phyloP scores from a whole-genome alignment of 2,888 invertebrate genomes.

The Rugalucina vietnamica region DNA sequence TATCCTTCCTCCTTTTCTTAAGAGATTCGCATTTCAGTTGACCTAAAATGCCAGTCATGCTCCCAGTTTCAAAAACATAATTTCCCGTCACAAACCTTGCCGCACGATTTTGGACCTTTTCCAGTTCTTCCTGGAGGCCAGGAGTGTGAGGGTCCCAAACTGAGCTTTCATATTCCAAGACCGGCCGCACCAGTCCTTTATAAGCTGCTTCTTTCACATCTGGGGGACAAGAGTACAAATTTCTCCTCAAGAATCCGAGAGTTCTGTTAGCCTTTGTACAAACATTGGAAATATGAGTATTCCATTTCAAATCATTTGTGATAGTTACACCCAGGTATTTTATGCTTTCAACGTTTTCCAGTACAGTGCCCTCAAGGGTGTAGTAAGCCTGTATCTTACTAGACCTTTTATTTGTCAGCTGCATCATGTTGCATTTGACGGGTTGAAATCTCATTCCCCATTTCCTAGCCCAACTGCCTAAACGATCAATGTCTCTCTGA shows the following conservation, averaged over 20 bases:
- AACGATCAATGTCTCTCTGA: no score
- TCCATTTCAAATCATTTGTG: not conserved
- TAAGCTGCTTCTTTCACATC: not conserved
- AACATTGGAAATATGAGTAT: not conserved
- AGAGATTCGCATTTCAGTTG: no score
- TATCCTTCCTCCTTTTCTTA: no score
- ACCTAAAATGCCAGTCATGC: not conserved
- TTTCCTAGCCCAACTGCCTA: no score
- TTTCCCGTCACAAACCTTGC: not conserved
- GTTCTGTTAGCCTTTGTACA: no score
- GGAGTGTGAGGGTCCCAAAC: not conserved
- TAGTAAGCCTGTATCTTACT: no score
- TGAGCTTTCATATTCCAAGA: not conserved
- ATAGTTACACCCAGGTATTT: not conserved
- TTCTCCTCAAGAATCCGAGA: no score
- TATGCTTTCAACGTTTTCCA: not conserved
- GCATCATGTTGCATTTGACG: no score
- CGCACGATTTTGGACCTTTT: not conserved
- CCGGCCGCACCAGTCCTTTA: not conserved
- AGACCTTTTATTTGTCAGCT: no score
- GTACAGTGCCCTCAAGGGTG: not conserved
- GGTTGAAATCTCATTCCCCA: no score
- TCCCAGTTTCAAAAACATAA: not conserved
- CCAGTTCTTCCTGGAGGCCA: not conserved
- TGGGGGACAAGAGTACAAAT: not conserved